These are phyloP conservation scores for Candidula unifasciata DNA, from an alignment of 2,888 invertebrate species.

Conservation along the genomic window DNA sequence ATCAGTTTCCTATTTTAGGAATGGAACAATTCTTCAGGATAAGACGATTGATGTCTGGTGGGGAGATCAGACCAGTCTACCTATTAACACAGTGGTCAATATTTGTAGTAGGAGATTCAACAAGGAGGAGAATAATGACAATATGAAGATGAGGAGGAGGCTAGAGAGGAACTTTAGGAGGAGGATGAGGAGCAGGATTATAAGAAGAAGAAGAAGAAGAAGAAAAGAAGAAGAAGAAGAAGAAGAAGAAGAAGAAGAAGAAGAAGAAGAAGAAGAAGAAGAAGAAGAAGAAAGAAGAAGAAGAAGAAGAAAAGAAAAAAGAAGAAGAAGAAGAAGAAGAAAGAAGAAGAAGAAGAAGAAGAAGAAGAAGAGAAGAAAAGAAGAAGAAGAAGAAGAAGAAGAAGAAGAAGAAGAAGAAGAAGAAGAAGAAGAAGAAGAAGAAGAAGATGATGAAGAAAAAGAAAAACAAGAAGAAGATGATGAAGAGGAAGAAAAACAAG, in stretches of 20 bases:
- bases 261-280: neutral
- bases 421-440: neutral
- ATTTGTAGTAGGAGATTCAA: no score
- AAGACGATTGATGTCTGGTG: no score
- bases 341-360: neutral
- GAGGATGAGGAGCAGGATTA: no score
- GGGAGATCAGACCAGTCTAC: no score
- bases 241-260: neutral
- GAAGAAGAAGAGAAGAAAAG: neutral
- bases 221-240: neutral
- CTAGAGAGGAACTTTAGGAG: neutral
- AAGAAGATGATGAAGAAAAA: neutral
- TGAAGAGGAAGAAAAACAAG: no score
- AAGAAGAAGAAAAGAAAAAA: neutral
- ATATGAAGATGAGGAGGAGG: neutral
- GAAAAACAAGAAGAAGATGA: no score
- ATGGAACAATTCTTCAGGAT: no score
- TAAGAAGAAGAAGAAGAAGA: neutral
- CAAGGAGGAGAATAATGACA: no score
- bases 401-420: neutral
- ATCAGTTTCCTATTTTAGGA: no score
- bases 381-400: neutral
- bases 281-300: neutral
- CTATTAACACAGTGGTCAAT: no score
- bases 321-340: no score